Percentiles rank a stretch among this genome's conserved stretches.
These are phyloP conservation scores for Augochlorella aurata DNA, from an alignment of 2,888 invertebrate genomes.

Conservation along the genomic window DNA sequence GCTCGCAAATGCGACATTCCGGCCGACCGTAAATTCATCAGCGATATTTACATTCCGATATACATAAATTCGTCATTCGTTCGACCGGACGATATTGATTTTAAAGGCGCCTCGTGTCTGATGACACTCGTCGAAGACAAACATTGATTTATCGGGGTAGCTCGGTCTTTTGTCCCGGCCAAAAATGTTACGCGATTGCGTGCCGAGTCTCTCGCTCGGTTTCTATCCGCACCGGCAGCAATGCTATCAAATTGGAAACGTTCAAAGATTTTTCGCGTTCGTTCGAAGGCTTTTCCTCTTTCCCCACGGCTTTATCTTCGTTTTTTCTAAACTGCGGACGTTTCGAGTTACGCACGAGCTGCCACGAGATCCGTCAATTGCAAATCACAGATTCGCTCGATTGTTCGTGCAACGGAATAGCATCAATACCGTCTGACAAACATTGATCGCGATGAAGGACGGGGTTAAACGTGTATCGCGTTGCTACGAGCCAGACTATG, in stretches of 20 bases:
- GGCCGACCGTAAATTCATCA: constrained; percentile 41
- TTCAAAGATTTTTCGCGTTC: constrained; percentile 17
- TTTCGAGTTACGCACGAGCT: constrained; percentile 4
- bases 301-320: neutral
- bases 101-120: constrained; percentile 20
- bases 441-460: constrained; percentile 27
- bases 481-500: constrained; percentile 7
- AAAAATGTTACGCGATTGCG: constrained; percentile 4
- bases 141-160: constrained; percentile 33
- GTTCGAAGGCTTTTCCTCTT: neutral
- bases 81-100: constrained; percentile 40
- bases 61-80: constrained; percentile 41
- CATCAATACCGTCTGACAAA: constrained; percentile 24
- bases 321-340: too few species aligned
- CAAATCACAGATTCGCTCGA: constrained; percentile 23
- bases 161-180: constrained; percentile 4
- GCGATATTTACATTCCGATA: constrained; percentile 45
- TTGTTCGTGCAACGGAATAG: constrained; percentile 20
- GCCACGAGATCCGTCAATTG: constrained; percentile 8
- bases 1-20: constrained; percentile 24
- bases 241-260: neutral
- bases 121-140: constrained; percentile 33
- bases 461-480: constrained; percentile 23
- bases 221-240: neutral
- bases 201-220: neutral